Percentiles rank a stretch among this genome's conserved stretches.
Conservation (phyloP, 2,888 invertebrate species). For the Thumatha senex region DNA sequence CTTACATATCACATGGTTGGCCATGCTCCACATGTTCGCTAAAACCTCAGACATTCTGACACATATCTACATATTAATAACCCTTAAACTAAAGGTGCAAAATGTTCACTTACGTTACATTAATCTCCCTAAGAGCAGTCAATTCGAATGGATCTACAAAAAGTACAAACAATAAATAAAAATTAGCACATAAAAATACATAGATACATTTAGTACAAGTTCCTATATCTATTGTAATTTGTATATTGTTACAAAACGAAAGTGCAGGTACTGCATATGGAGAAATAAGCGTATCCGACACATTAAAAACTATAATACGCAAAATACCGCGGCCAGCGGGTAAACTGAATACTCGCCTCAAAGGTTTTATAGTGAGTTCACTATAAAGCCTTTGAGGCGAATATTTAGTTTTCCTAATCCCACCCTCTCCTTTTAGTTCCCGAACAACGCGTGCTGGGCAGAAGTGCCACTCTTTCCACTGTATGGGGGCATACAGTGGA, state of each 20-base stretch:
- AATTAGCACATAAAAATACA: conserved; percentile 60
- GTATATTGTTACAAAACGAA: conserved; percentile 72
- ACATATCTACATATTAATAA: conserved; percentile 43
- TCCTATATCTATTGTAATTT: conserved; percentile 63
- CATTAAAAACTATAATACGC: conserved; percentile 33
- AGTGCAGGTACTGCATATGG: conserved; percentile 74
- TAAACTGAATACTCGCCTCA: too few species aligned
- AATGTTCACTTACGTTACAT: conserved; percentile 67
- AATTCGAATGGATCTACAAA: conserved; percentile 74
- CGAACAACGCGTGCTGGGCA: too few species aligned
- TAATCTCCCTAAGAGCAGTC: conserved; percentile 78
- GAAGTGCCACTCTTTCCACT: too few species aligned
- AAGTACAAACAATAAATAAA: conserved; percentile 70
- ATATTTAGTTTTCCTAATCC: too few species aligned
- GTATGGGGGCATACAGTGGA: too few species aligned
- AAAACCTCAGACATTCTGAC: conserved; percentile 29
- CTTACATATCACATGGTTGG: conserved; percentile 31
- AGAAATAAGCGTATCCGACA: conserved; percentile 72
- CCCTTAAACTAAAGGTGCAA: conserved; percentile 67
- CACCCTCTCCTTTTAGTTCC: too few species aligned
- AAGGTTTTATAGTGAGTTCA: too few species aligned
- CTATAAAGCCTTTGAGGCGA: too few species aligned
- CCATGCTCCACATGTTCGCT: conserved; percentile 29
- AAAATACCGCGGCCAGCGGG: conserved; percentile 23
- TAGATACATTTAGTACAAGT: conserved; percentile 63